A percentile compares a stretch with the other conserved stretches of the same genome.
These are phyloP conservation scores for Argyrosomus regius DNA, from an alignment of 2,797 vertebrate genomes.

Conservation along the genomic window DNA sequence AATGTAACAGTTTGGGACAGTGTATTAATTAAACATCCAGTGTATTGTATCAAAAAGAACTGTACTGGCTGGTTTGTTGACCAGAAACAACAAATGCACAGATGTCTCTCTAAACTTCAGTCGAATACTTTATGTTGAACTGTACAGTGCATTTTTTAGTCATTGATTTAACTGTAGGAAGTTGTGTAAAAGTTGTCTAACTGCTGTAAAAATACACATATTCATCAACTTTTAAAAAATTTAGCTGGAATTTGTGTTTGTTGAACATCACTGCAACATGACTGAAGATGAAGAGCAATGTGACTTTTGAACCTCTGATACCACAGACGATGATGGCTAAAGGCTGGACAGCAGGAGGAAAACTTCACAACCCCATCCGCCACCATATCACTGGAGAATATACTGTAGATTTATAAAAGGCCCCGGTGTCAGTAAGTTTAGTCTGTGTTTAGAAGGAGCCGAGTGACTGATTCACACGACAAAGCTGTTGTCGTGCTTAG, in stretches of 20 bases:
- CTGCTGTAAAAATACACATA: conserved; percentile 23
- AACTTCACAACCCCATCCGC: neutral
- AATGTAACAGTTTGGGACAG: conserved; percentile 7
- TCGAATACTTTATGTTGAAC: conserved; percentile 26
- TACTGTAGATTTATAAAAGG: conserved; percentile 47
- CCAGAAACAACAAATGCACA: conserved; percentile 11
- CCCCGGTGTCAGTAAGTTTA: conserved; percentile 22
- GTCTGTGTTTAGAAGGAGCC: conserved; percentile 43
- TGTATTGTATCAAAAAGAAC: conserved; percentile 28
- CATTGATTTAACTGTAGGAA: neutral
- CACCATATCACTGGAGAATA: conserved; percentile 40
- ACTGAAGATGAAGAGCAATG: conserved; percentile 14
- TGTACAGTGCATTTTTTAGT: conserved; percentile 21
- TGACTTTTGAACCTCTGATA: conserved; percentile 33
- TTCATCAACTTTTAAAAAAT: neutral
- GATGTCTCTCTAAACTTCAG: neutral
- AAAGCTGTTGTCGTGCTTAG: conserved; percentile 41
- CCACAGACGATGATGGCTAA: neutral
- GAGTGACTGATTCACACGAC: conserved; percentile 28
- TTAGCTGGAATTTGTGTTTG: conserved; percentile 2
- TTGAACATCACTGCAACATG: conserved; percentile 26
- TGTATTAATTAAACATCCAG: conserved; percentile 13
- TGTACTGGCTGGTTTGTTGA: conserved; percentile 19
- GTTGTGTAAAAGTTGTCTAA: conserved; percentile 12
- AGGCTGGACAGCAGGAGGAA: conserved; percentile 11